Percentiles rank a stretch among this genome's conserved stretches.
phyloP scores from a whole-genome alignment of 2,113 vertebrate species.

The Cinclus mexicanus region DNA sequence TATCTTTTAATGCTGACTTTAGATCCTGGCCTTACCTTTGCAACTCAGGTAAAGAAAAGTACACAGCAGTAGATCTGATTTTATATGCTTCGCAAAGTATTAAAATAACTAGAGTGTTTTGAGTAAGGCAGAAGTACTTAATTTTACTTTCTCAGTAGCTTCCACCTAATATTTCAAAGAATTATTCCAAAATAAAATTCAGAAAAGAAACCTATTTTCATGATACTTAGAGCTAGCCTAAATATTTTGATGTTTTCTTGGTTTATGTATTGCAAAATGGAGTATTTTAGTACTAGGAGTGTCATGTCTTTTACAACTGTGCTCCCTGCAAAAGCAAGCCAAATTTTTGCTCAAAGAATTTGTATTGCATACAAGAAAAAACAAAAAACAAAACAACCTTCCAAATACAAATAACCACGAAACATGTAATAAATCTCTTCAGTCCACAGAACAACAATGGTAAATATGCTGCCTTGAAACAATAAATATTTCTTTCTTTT shows the following conservation, averaged over 20 bases:
- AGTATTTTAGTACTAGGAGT: background rate
- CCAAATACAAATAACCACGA: background rate
- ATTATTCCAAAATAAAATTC: background rate
- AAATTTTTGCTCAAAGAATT: background rate
- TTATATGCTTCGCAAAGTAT: background rate
- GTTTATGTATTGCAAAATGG: background rate
- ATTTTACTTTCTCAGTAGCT: background rate
- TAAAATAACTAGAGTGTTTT: background rate
- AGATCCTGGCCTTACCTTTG: background rate
- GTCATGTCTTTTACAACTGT: background rate
- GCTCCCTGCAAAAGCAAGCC: background rate
- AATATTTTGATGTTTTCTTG: background rate
- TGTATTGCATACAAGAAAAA: background rate
- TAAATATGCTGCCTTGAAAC: background rate
- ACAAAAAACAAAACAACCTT: background rate
- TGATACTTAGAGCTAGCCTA: background rate
- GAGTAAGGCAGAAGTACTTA: background rate
- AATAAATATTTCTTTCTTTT: background rate
- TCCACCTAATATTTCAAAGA: background rate
- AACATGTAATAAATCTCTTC: background rate
- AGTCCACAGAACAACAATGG: background rate
- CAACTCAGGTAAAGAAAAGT: background rate
- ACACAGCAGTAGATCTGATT: background rate
- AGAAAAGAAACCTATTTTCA: background rate
- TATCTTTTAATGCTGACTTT: background rate